phyloP scores from a whole-genome alignment of 2,113 vertebrate genomes.

The Opisthocomus hoazin region DNA sequence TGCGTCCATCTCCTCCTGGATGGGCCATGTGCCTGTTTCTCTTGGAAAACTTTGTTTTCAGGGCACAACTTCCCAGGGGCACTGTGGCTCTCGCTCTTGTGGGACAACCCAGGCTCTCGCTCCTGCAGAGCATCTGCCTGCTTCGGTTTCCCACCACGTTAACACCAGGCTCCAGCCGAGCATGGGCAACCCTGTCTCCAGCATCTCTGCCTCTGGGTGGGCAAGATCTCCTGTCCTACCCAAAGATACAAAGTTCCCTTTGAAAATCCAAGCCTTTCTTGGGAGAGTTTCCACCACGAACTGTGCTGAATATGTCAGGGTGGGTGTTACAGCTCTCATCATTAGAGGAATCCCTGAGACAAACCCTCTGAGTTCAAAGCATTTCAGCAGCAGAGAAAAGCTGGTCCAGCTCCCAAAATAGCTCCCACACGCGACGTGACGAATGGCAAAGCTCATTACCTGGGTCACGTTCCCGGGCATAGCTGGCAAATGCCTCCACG shows the following conservation, averaged over 20 bases:
- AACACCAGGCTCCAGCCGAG: not conserved
- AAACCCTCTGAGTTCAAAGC: not conserved
- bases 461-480: not conserved
- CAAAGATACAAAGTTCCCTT: fast-evolving
- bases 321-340: not conserved
- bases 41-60: not conserved
- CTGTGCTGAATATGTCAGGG: not conserved
- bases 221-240: not conserved
- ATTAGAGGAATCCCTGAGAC: not conserved
- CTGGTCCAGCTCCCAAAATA: not conserved
- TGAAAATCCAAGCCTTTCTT: not conserved
- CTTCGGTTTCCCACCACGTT: not conserved
- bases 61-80: not conserved
- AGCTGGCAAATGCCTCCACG: not conserved
- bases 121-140: not conserved
- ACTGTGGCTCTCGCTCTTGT: fast-evolving
- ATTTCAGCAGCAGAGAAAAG: not conserved
- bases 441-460: constrained; percentile 14
- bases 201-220: not conserved
- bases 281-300: not conserved
- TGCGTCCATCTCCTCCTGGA: not conserved
- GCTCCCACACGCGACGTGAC: fast-evolving
- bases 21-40: not conserved
- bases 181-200: fast-evolving
- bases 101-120: not conserved